A percentile compares a stretch with the other conserved stretches of the same genome.
These are phyloP conservation scores for Apodemia mormo DNA, from an alignment of 2,888 invertebrate species.

Conservation along the genomic window DNA sequence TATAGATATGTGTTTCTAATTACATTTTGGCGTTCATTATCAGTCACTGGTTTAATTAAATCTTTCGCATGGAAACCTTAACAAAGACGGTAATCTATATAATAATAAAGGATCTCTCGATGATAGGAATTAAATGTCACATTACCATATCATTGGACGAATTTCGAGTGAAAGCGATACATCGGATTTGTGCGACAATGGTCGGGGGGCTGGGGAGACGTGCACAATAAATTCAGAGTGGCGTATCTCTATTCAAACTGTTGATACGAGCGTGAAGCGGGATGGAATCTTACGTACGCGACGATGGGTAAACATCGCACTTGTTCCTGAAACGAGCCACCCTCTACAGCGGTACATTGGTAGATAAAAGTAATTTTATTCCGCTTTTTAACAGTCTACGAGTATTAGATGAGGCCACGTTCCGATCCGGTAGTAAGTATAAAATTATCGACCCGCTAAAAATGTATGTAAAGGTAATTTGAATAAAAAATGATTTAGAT, in stretches of 20 bases:
- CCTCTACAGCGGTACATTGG: conserved; percentile 22
- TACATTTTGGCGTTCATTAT: background rate
- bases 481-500: no score
- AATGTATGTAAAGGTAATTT: no score
- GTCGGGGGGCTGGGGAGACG: conserved; percentile 43
- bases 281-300: conserved; percentile 68
- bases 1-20: no score
- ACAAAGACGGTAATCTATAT: conserved; percentile 36
- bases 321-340: conserved; percentile 28
- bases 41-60: background rate
- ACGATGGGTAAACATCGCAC: conserved; percentile 66
- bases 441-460: no score
- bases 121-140: conserved; percentile 74
- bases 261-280: conserved; percentile 71
- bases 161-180: conserved; percentile 75
- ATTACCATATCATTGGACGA: conserved; percentile 70
- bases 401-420: background rate
- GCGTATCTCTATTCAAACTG: conserved; percentile 80
- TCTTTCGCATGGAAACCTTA: conserved; percentile 28
- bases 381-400: background rate
- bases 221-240: conserved; percentile 74
- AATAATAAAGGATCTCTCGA: conserved; percentile 56
- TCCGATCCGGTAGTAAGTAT: no score
- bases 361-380: conserved; percentile 19
- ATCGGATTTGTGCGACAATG: conserved; percentile 75